Conservation (phyloP, 2,113 vertebrate species). For the Clarias gariepinus region DNA sequence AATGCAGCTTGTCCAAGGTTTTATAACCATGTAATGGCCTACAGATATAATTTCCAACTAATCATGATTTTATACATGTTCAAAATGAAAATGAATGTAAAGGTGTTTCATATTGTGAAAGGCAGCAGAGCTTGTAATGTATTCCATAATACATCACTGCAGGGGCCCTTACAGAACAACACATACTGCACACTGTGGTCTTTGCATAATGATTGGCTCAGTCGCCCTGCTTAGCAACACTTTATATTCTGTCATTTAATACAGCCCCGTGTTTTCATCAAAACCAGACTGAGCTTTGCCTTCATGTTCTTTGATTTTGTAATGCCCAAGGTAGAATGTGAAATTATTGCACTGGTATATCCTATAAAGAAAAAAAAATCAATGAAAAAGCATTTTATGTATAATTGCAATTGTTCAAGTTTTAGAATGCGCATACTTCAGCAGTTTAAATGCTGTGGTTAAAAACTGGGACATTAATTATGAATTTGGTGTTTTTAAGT, state of each 20-base stretch:
- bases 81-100: slow-evolving; percentile 34
- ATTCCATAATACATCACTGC: slow-evolving; percentile 36
- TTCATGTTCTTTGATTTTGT: not conserved
- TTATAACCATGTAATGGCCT: slow-evolving; percentile 19
- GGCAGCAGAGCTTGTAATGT: slow-evolving; percentile 27
- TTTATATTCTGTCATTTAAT: slow-evolving; percentile 37
- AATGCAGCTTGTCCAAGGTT: not conserved
- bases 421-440: not conserved
- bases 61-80: slow-evolving; percentile 34
- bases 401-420: not conserved
- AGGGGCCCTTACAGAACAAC: slow-evolving; percentile 30
- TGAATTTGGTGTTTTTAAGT: not conserved
- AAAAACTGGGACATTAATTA: not conserved
- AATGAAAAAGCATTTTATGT: not conserved
- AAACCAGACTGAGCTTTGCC: not conserved
- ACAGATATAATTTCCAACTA: not conserved
- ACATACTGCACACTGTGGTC: slow-evolving; percentile 33
- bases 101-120: slow-evolving; percentile 12
- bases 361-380: not conserved
- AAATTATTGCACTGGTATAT: not conserved
- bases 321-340: not conserved
- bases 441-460: not conserved
- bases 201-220: slow-evolving; percentile 40
- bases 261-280: slow-evolving; percentile 3
- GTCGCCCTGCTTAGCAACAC: slow-evolving; percentile 45